phyloP scores from a whole-genome alignment of 2,888 invertebrate species.

The Imbricaverruca yamaguchii region DNA sequence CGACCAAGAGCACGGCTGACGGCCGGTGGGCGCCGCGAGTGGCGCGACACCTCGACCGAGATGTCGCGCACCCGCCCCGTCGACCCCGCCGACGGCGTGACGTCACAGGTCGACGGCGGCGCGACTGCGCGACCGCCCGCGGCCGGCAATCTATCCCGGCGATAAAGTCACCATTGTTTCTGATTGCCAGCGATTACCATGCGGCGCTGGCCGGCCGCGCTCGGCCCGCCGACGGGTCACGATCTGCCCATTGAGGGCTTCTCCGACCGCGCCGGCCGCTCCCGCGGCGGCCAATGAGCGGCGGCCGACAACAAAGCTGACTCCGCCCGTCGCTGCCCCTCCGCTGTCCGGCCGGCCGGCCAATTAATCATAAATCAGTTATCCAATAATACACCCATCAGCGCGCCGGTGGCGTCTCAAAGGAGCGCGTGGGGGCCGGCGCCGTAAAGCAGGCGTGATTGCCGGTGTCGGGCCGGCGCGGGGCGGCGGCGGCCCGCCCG shows the following conservation, averaged over 20 bases:
- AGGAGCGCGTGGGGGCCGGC: neutral
- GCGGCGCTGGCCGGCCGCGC: neutral
- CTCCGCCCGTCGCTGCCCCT: neutral
- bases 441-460: neutral
- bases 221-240: neutral
- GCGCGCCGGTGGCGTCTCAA: neutral
- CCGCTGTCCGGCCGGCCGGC: neutral
- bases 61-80: no score
- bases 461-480: neutral
- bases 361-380: slow-evolving; percentile 16
- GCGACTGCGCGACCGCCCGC: neutral
- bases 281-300: neutral
- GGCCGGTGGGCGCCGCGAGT: no score
- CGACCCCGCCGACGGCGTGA: no score
- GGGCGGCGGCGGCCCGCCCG: neutral
- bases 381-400: slow-evolving; percentile 17
- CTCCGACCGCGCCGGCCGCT: neutral
- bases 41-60: no score
- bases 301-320: neutral
- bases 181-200: neutral
- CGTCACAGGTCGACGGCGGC: no score
- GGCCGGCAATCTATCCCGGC: neutral
- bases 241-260: neutral
- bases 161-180: neutral
- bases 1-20: no score